Evolutionary conservation across 2,888 invertebrate genomes (phyloP).

Genomic region (Neocrepidodera transversa): DNA sequence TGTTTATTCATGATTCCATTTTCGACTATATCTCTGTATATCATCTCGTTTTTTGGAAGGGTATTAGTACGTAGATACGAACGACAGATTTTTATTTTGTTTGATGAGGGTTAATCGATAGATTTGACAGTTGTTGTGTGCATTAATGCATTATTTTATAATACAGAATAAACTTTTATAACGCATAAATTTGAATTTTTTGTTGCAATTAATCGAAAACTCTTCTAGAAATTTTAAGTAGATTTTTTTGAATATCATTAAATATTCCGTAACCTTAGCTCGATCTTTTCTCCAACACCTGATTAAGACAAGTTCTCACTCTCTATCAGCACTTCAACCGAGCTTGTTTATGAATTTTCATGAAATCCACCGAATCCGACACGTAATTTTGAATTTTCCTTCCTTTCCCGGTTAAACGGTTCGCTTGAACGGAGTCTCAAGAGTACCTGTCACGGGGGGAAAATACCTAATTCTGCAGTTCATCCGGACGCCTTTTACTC

Average conservation of each 20-base stretch:
- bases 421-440: constrained; percentile 25
- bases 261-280: too few relatives aligned
- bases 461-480: constrained; percentile 53
- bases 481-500: constrained; percentile 54
- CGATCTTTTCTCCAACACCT: background rate
- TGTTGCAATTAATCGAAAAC: too few relatives aligned
- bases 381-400: constrained; percentile 14
- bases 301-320: background rate
- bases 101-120: background rate
- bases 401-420: constrained; percentile 12
- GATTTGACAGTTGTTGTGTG: too few relatives aligned
- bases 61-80: background rate
- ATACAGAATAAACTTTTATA: too few relatives aligned
- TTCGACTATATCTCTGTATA: constrained; percentile 16
- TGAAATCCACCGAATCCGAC: constrained; percentile 24
- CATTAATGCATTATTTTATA: too few relatives aligned
- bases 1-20: constrained; percentile 22
- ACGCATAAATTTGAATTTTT: too few relatives aligned
- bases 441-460: constrained; percentile 25
- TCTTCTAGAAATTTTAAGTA: too few relatives aligned
- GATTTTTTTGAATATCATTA: too few relatives aligned
- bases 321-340: background rate
- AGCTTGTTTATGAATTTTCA: constrained; percentile 26
- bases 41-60: constrained; percentile 11
- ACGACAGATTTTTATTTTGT: constrained; percentile 3